These are phyloP conservation scores for Smittia sp. DNA, from an alignment of 2,888 invertebrate genomes.

Conservation along the genomic window DNA sequence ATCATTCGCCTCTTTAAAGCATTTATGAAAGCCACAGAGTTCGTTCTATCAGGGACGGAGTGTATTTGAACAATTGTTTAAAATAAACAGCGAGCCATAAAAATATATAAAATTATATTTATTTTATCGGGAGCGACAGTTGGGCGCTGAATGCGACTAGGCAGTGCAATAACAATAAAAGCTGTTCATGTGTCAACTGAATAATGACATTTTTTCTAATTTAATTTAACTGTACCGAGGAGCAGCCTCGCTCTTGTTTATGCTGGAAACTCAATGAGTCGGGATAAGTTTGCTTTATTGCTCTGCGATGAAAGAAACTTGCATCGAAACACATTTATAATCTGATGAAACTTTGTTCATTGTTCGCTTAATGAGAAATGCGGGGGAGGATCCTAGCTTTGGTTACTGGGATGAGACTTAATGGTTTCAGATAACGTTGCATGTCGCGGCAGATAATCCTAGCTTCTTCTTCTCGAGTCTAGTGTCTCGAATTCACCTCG, in stretches of 20 bases:
- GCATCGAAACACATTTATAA: too few relatives aligned
- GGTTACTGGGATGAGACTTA: too few relatives aligned
- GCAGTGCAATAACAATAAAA: constrained; percentile 35
- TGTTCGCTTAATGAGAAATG: too few relatives aligned
- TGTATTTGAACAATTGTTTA: not conserved
- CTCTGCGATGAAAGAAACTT: too few relatives aligned
- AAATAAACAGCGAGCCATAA: constrained; percentile 19
- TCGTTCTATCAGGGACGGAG: not conserved
- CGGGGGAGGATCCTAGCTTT: too few relatives aligned
- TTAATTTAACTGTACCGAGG: not conserved
- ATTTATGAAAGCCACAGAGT: not conserved
- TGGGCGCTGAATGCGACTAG: constrained; percentile 5
- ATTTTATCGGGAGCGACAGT: constrained; percentile 8
- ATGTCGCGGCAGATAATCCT: too few relatives aligned
- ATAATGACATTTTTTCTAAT: constrained; percentile 28
- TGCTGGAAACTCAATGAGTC: not conserved
- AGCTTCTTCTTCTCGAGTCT: too few relatives aligned
- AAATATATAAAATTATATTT: constrained; percentile 16
- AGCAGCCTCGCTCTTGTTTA: not conserved
- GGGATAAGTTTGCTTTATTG: too few relatives aligned
- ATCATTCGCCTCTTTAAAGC: not conserved
- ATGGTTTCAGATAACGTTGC: too few relatives aligned
- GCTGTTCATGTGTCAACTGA: constrained; percentile 37
- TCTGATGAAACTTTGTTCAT: too few relatives aligned
- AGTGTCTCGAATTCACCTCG: too few relatives aligned